Conservation (phyloP, 1,140 invertebrate genomes). For the Atta colombica region DNA sequence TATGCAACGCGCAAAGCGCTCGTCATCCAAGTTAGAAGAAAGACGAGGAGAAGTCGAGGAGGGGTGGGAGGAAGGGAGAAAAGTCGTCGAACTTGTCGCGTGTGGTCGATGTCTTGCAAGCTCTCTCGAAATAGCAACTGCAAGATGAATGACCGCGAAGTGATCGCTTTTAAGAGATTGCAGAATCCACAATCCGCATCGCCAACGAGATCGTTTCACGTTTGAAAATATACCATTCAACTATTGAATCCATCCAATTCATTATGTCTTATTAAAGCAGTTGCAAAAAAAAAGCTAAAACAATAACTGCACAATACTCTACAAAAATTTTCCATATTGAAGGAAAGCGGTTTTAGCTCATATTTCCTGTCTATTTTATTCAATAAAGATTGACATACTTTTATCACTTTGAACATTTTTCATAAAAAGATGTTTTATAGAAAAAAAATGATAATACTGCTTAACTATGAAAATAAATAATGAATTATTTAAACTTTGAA, state of each 20-base stretch:
- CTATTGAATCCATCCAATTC: not conserved
- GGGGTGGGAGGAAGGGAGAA: not conserved
- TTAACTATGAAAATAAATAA: not conserved
- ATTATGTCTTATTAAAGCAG: not conserved
- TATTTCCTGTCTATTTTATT: not conserved
- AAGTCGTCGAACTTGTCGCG: slow-evolving; percentile 60
- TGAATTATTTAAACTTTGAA: not conserved
- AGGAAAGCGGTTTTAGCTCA: not conserved
- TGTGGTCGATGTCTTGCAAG: slow-evolving; percentile 43
- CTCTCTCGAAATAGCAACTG: slow-evolving; percentile 43
- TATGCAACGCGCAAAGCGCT: slow-evolving; percentile 19
- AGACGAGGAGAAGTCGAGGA: not conserved
- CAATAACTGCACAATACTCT: not conserved
- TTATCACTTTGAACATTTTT: not conserved
- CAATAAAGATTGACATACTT: not conserved
- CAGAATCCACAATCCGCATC: not conserved
- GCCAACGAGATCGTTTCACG: not conserved
- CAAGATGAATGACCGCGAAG: slow-evolving; percentile 45
- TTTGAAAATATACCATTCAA: not conserved
- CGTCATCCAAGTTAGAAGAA: slow-evolving; percentile 5
- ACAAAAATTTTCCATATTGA: not conserved
- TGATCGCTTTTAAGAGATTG: slow-evolving; percentile 54
- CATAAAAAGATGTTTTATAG: not conserved
- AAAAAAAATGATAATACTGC: not conserved
- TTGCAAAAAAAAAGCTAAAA: not conserved